These are phyloP conservation scores for Chrysolina haemoptera DNA, from an alignment of 2,888 invertebrate genomes.

Conservation along the genomic window DNA sequence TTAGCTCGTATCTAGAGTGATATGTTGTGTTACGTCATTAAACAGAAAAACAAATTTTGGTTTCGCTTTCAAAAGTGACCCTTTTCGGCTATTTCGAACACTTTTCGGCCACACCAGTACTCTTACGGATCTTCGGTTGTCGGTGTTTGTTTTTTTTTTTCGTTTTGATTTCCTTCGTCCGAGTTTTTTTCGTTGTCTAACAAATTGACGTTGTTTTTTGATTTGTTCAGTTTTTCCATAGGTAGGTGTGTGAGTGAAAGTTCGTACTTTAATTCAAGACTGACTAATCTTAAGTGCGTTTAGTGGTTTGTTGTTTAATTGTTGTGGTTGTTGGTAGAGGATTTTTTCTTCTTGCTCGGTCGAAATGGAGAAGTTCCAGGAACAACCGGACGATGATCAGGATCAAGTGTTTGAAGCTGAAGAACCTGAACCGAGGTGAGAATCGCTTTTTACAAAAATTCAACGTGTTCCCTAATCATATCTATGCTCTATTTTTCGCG, in stretches of 20 bases:
- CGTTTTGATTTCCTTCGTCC: constrained; percentile 18
- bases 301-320: constrained; percentile 44
- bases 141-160: constrained; percentile 48
- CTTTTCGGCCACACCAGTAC: constrained; percentile 39
- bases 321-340: constrained; percentile 34
- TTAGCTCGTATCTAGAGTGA: constrained; percentile 71
- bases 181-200: constrained; percentile 52
- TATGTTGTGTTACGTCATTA: constrained; percentile 71
- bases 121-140: constrained; percentile 35
- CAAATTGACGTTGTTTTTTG: constrained; percentile 37
- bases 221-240: constrained; percentile 36
- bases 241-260: constrained; percentile 47
- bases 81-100: constrained; percentile 65
- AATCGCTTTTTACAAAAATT: not conserved
- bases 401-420: constrained; percentile 83
- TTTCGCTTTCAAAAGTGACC: constrained; percentile 70
- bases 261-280: constrained; percentile 55
- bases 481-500: not conserved
- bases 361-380: constrained; percentile 80
- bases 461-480: too few species aligned
- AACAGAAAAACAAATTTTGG: constrained; percentile 69
- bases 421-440: constrained; percentile 74
- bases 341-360: constrained; percentile 55
- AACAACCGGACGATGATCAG: constrained; percentile 81
- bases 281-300: constrained; percentile 64